Base-by-base conservation (phyloP, 1,140 invertebrate genomes). In the Caerostris darwini region DNA sequence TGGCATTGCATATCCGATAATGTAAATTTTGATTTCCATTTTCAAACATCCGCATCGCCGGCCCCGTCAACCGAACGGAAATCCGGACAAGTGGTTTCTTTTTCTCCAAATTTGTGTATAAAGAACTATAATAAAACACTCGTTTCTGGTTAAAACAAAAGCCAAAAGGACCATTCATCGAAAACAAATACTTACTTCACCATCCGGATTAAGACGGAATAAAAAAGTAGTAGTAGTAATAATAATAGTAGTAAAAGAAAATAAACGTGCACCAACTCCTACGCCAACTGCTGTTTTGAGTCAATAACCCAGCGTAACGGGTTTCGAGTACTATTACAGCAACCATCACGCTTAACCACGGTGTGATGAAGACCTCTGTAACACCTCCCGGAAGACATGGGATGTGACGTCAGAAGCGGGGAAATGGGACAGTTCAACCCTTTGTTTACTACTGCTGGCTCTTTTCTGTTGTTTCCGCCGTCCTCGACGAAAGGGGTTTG, bases 391-490 rank as follows among this genome's bases (percentile, higher is more conserved):
- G 71, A 77, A 77, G 71, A 77, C 8, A 77, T 77, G 50, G 71
- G 71, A 53, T 77, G 34, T 77, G 71, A 77, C 71, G 71, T 77
- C 71, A 77, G 12, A 50, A 50, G 71, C 71, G 34, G 71, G 71
- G 71, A 77, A 77, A 77, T 34, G 71, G 71, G 71, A 77, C 71
- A 77, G 71, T 77, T 77, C 71, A 77, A 77, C 71, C 71, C 71
- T 77, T 77, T 77, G 71, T 77, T 77, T 77, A 77, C 71, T 53
- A 34, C 34, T 34, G 34, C 34, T 34, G 53, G 10, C 3, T 50
- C 69, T 50, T 77, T 77, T 77, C 71, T 77, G 71, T 53, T 77
- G 19, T 77, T 77, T 77, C 71, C 71, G 71, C 71, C 71, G 71
- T 77, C 14, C 53, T 77, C 71, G 71, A 50, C 71, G 71, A 50